phyloP scores from a whole-genome alignment of 2,113 vertebrate species.

The Xenopus laevis region DNA sequence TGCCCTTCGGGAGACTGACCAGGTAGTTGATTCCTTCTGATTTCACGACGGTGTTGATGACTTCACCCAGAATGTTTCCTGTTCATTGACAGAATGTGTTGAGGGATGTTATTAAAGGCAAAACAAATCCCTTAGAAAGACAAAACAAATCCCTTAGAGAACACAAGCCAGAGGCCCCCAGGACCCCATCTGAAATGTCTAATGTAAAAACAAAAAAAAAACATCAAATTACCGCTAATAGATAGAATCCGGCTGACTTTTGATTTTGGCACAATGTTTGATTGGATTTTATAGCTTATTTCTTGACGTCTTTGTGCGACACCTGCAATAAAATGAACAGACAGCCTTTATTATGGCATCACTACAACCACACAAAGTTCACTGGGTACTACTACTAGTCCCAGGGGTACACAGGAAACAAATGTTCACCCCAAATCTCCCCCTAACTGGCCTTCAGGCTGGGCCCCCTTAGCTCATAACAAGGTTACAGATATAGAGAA shows the following conservation, averaged over 20 bases:
- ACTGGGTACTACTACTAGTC: too few species aligned
- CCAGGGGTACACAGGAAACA: too few species aligned
- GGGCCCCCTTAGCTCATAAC: too few species aligned
- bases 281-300: conserved; percentile 69
- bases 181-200: not conserved
- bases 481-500: too few species aligned
- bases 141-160: not conserved
- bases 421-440: too few species aligned
- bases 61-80: conserved; percentile 79
- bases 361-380: too few species aligned
- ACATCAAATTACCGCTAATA: conserved; percentile 73
- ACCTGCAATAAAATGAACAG: conserved; percentile 55
- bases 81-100: conserved; percentile 15
- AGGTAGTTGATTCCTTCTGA: conserved; percentile 59
- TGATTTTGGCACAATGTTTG: conserved; percentile 80
- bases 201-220: too few species aligned
- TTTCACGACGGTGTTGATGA: conserved; percentile 61
- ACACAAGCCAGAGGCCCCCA: not conserved
- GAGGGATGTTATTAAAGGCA: not conserved
- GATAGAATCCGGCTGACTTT: conserved; percentile 69
- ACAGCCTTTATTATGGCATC: too few species aligned
- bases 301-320: conserved; percentile 60
- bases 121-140: not conserved
- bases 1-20: conserved; percentile 55
- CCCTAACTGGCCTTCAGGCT: too few species aligned